phyloP scores from a whole-genome alignment of 2,113 vertebrate species.

The Rhipidura dahli region DNA sequence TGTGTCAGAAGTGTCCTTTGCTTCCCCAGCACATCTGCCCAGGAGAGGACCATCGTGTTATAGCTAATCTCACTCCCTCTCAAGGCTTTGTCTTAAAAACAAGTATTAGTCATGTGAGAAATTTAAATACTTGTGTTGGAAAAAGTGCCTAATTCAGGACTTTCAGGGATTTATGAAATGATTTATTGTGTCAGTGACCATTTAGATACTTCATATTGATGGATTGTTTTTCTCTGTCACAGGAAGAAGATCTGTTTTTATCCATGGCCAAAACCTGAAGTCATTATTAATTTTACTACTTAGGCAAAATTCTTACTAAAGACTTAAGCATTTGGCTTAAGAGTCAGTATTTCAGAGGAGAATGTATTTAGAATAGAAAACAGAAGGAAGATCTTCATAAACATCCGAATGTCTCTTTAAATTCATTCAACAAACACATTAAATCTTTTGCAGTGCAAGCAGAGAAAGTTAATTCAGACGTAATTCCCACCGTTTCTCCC shows the following conservation, averaged over 20 bases:
- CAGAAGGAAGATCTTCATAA: neutral
- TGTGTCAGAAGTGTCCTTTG: neutral
- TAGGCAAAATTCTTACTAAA: slow-evolving; percentile 5
- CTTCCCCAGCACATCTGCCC: neutral
- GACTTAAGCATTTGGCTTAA: neutral
- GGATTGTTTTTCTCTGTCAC: neutral
- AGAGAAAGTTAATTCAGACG: neutral
- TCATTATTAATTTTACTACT: neutral
- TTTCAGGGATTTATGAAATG: neutral
- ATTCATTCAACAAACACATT: neutral
- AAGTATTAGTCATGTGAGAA: neutral
- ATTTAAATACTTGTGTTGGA: neutral
- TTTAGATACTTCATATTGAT: neutral
- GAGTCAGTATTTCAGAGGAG: neutral
- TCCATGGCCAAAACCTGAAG: neutral
- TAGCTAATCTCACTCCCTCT: neutral
- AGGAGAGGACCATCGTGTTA: rapidly evolving
- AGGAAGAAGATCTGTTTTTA: neutral
- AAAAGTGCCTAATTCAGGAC: neutral
- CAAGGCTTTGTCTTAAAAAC: neutral
- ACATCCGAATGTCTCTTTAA: neutral
- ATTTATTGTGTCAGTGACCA: neutral
- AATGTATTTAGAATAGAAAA: neutral
- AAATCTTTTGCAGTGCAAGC: neutral
- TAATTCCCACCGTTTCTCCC: neutral